Conservation (phyloP, 2,888 invertebrate genomes). For the Spodoptera littoralis region DNA sequence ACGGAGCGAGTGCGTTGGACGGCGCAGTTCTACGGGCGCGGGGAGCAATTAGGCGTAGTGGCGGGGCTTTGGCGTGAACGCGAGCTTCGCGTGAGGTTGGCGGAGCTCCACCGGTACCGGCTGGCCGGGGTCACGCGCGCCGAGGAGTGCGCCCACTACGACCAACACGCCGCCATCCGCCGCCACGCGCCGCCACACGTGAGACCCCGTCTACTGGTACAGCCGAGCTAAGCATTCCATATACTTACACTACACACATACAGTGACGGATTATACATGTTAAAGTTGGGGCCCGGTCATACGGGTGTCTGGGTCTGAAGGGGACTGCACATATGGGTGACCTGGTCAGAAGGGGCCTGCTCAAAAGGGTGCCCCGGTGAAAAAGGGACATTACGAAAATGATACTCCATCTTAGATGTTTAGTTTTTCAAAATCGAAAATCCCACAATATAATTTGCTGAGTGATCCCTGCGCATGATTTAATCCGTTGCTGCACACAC, state of each 20-base stretch:
- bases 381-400: too few relatives aligned
- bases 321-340: too few relatives aligned
- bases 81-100: slow-evolving; percentile 94
- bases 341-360: too few relatives aligned
- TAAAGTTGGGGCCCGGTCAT: too few relatives aligned
- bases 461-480: too few relatives aligned
- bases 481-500: too few relatives aligned
- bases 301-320: too few relatives aligned
- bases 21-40: slow-evolving; percentile 95
- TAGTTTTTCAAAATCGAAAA: too few relatives aligned
- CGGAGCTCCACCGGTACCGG: slow-evolving; percentile 94
- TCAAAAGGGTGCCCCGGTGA: too few relatives aligned
- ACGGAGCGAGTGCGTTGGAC: slow-evolving; percentile 95
- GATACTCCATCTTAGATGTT: too few relatives aligned
- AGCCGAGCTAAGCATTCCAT: slow-evolving; percentile 21
- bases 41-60: slow-evolving; percentile 94
- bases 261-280: too few relatives aligned
- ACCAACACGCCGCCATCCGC: slow-evolving; percentile 89
- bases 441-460: too few relatives aligned
- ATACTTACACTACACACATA: not conserved
- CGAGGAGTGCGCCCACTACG: slow-evolving; percentile 54
- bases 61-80: slow-evolving; percentile 94
- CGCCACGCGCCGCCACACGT: slow-evolving; percentile 82
- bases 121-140: slow-evolving; percentile 94
- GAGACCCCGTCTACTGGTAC: slow-evolving; percentile 82